Conservation (phyloP, 2,113 vertebrate species). For the Heterotilapia buettikoferi region DNA sequence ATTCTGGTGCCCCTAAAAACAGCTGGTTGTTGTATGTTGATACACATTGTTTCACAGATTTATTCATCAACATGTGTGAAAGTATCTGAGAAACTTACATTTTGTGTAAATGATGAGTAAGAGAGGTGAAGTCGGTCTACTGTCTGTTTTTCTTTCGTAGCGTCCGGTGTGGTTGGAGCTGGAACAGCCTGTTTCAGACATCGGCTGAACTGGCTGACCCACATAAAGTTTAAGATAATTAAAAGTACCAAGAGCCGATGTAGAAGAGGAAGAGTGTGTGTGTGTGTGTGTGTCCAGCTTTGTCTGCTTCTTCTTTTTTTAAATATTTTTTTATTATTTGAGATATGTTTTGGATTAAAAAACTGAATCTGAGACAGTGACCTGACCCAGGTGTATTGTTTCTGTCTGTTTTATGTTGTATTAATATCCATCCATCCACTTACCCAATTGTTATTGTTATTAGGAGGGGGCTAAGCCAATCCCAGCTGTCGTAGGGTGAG, state of each 20-base stretch:
- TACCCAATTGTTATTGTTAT: neutral
- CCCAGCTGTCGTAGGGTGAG: neutral
- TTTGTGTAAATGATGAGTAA: neutral
- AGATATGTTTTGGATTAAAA: neutral
- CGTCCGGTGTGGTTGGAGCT: neutral
- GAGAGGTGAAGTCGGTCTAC: neutral
- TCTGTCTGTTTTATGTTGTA: neutral
- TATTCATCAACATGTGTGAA: neutral
- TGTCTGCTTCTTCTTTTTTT: neutral
- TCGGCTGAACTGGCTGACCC: neutral
- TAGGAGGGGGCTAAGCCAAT: neutral
- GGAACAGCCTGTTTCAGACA: neutral
- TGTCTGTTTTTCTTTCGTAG: neutral
- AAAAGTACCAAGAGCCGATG: neutral
- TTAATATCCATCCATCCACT: neutral
- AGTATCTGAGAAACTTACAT: neutral
- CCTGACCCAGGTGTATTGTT: neutral
- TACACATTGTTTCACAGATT: neutral
- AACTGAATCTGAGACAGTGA: neutral
- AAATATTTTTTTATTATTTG: neutral
- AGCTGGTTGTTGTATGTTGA: neutral
- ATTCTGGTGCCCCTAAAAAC: neutral
- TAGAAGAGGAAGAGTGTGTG: neutral
- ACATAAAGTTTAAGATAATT: neutral
- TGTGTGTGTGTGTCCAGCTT: neutral